Percentiles rank a stretch among this genome's conserved stretches.
phyloP scores from a whole-genome alignment of 1,140 invertebrate genomes.

The Pachyrhynchus sulphureomaculatus region DNA sequence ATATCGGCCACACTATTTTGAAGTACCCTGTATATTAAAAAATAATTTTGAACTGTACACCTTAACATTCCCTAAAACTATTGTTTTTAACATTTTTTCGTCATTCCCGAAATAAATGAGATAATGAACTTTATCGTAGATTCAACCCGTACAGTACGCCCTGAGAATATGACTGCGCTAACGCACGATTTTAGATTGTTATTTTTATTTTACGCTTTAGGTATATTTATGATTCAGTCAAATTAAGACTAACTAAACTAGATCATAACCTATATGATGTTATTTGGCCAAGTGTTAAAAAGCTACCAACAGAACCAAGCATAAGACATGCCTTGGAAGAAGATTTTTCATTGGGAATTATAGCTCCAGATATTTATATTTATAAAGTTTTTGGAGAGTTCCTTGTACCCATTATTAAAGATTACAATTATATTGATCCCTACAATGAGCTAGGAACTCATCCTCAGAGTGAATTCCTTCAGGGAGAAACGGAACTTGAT shows the following conservation, averaged over 20 bases:
- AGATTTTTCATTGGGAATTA: slow-evolving; percentile 69
- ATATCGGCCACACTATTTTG: too few relatives aligned
- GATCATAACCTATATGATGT: slow-evolving; percentile 80
- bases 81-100: too few relatives aligned
- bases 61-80: too few relatives aligned
- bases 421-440: slow-evolving; percentile 70
- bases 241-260: slow-evolving; percentile 67
- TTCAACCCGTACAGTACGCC: too few relatives aligned
- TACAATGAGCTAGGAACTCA: slow-evolving; percentile 63
- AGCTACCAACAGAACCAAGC: slow-evolving; percentile 57
- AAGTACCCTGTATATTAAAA: too few relatives aligned
- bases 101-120: too few relatives aligned
- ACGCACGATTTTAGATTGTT: too few relatives aligned
- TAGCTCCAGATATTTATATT: slow-evolving; percentile 80
- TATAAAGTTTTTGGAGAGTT: slow-evolving; percentile 78
- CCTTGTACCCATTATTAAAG: slow-evolving; percentile 74
- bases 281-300: slow-evolving; percentile 78
- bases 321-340: slow-evolving; percentile 57
- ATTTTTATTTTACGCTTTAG: slow-evolving; percentile 40
- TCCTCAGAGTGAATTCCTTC: slow-evolving; percentile 57
- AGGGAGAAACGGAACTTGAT: slow-evolving; percentile 48
- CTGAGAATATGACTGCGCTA: too few relatives aligned
- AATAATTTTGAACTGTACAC: too few relatives aligned
- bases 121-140: too few relatives aligned
- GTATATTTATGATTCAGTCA: slow-evolving; percentile 68